Conservation (phyloP, 2,888 invertebrate genomes). For the Calameuta idolon region DNA sequence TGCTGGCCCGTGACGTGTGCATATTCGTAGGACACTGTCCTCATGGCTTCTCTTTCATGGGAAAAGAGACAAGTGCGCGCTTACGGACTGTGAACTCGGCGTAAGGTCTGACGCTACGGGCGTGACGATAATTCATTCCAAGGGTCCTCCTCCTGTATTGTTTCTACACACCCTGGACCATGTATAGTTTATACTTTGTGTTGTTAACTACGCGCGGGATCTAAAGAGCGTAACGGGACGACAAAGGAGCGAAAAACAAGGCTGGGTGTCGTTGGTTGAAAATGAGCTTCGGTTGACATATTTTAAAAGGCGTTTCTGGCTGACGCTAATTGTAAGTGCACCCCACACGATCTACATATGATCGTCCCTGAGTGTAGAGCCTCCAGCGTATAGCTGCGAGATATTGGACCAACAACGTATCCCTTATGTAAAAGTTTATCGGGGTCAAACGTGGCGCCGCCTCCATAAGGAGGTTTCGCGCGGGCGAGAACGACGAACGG, state of each 20-base stretch:
- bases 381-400: neutral
- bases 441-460: neutral
- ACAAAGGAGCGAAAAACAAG: neutral
- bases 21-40: neutral
- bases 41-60: conserved; percentile 15
- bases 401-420: neutral
- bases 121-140: conserved; percentile 44
- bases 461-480: neutral
- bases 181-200: neutral
- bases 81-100: conserved; percentile 48
- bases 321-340: neutral
- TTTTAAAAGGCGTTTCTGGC: neutral
- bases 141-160: conserved; percentile 37
- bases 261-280: neutral
- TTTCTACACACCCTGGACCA: conserved; percentile 21
- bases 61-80: conserved; percentile 50
- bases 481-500: conserved; percentile 41
- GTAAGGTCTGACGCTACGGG: conserved; percentile 24
- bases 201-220: neutral
- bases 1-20: neutral
- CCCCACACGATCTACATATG: neutral
- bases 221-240: neutral
- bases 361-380: neutral
- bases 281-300: neutral
- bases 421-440: neutral